These are phyloP conservation scores for Smittia aterrima DNA, from an alignment of 2,888 invertebrate species.

Conservation along the genomic window DNA sequence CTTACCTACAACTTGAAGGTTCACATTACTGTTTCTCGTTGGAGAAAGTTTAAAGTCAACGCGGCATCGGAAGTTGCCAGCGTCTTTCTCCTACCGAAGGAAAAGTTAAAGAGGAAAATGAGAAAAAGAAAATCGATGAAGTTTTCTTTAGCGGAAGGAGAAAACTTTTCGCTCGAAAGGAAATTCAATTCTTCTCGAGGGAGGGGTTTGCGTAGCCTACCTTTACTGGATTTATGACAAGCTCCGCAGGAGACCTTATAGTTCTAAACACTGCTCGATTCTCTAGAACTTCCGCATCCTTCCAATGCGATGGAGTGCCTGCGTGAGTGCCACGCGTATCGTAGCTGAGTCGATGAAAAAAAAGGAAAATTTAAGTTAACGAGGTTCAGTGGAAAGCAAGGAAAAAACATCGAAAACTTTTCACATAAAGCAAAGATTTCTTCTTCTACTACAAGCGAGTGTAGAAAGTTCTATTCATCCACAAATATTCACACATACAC, in stretches of 20 bases:
- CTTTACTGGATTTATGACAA: conserved; percentile 61
- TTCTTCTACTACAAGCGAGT: too few relatives aligned
- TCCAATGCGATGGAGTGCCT: conserved; percentile 62
- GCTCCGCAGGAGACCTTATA: conserved; percentile 60
- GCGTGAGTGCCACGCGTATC: conserved; percentile 61
- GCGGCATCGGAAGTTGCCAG: conserved; percentile 71
- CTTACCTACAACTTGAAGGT: conserved; percentile 76
- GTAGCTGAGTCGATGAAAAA: conserved; percentile 55
- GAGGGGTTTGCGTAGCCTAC: conserved; percentile 47
- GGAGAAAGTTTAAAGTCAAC: conserved; percentile 76
- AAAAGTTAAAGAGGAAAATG: not conserved
- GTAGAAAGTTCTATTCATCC: too few relatives aligned
- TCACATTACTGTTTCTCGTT: conserved; percentile 73
- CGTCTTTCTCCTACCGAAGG: conserved; percentile 61
- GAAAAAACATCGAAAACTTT: not conserved
- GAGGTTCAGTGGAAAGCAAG: not conserved
- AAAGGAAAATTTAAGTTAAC: conserved; percentile 41
- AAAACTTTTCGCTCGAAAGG: not conserved
- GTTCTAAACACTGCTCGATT: conserved; percentile 62
- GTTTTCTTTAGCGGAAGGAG: not conserved
- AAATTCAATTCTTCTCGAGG: not conserved
- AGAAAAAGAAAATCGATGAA: conserved; percentile 15
- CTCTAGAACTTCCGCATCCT: conserved; percentile 60
- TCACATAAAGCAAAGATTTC: too few relatives aligned
- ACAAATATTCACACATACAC: not conserved